Conservation (phyloP, 2,113 vertebrate species). For the Macheiramphus alcinus region DNA sequence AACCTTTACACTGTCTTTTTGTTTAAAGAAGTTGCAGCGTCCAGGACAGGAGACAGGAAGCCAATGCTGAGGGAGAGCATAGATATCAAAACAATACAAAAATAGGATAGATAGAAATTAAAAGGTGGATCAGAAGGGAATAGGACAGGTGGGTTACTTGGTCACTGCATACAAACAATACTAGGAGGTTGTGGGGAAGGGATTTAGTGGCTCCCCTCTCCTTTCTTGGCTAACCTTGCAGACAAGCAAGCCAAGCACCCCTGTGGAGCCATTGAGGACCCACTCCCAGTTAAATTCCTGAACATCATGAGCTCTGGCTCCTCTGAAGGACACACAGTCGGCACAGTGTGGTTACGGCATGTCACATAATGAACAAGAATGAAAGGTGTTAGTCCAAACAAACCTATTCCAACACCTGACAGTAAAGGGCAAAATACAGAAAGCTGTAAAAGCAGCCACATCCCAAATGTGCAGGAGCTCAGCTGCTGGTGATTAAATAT, state of each 20-base stretch:
- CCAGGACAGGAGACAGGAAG: background rate
- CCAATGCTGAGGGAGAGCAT: background rate
- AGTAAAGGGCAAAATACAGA: background rate
- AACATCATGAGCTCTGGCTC: background rate
- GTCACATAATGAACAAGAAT: background rate
- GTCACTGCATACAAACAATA: background rate
- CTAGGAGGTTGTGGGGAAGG: background rate
- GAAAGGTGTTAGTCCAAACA: background rate
- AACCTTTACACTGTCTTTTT: background rate
- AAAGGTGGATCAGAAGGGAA: background rate
- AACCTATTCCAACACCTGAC: background rate
- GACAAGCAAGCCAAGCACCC: background rate
- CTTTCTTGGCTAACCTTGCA: background rate
- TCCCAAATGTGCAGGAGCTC: background rate
- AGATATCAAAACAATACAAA: background rate
- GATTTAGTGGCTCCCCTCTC: background rate
- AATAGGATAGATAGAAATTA: background rate
- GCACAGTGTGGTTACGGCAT: fast-evolving
- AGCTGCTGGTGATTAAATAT: background rate
- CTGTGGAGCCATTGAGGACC: background rate
- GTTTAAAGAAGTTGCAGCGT: background rate
- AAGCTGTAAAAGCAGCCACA: background rate
- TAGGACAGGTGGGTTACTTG: background rate
- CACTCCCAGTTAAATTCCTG: background rate
- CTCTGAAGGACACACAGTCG: background rate